These are phyloP conservation scores for Coreoperca whiteheadi DNA, from an alignment of 2,113 vertebrate species.

Conservation along the genomic window DNA sequence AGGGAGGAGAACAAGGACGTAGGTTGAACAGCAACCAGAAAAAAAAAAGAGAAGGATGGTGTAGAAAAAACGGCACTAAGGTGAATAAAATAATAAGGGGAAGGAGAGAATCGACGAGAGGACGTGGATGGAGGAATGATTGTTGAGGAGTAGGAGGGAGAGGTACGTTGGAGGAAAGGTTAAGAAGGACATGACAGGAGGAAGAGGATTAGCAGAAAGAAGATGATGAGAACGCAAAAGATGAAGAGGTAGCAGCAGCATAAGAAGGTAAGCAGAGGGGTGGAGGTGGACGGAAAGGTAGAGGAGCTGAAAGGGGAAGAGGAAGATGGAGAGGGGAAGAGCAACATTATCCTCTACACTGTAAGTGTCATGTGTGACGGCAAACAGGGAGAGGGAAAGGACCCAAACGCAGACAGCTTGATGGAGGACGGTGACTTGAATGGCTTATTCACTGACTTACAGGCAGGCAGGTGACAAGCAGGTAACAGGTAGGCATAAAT, in stretches of 20 bases:
- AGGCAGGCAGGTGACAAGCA: no score
- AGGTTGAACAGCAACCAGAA: background rate
- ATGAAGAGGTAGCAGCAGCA: background rate
- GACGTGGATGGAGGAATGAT: background rate
- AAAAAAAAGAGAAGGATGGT: background rate
- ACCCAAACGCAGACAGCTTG: no score
- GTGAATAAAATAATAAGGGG: no score
- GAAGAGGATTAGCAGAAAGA: constrained; percentile 14
- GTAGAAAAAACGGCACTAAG: no score
- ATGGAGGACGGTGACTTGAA: no score
- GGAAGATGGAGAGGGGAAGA: background rate
- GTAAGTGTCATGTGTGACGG: no score
- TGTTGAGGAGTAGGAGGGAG: background rate
- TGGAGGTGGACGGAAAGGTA: background rate
- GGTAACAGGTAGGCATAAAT: no score
- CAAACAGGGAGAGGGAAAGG: no score
- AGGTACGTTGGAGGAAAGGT: background rate
- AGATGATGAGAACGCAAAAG: background rate
- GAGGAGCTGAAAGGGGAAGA: background rate
- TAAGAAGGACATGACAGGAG: background rate
- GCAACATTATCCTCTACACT: background rate
- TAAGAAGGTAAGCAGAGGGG: background rate
- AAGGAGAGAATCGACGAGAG: background rate
- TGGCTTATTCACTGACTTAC: no score
- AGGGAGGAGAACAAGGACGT: background rate